A percentile compares a stretch with the other conserved stretches of the same genome.
These are phyloP conservation scores for Tinamus guttatus DNA, from an alignment of 2,113 vertebrate genomes.

Conservation along the genomic window DNA sequence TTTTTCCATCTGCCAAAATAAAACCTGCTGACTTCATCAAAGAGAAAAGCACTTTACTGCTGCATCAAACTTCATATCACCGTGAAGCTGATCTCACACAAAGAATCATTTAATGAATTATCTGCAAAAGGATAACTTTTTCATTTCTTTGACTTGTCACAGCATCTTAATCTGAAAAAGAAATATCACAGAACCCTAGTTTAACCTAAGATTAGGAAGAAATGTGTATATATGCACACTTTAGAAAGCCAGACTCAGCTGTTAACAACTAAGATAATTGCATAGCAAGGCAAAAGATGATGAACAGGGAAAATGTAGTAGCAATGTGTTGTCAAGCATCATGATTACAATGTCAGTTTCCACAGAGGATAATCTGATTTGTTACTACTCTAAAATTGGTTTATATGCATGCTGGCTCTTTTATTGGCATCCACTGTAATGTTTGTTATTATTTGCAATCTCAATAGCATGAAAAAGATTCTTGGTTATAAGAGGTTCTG, in stretches of 20 bases:
- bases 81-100: constrained; percentile 15
- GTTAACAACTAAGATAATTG: constrained; percentile 36
- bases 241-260: constrained; percentile 19
- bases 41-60: neutral
- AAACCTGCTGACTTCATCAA: constrained; percentile 27
- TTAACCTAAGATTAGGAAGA: neutral
- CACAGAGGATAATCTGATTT: constrained; percentile 8
- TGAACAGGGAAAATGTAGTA: neutral
- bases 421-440: neutral
- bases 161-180: neutral
- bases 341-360: neutral
- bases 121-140: neutral
- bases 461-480: neutral
- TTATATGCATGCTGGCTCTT: neutral
- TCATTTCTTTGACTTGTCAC: neutral
- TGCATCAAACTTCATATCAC: neutral
- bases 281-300: neutral
- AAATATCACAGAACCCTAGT: neutral
- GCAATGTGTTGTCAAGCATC: neutral
- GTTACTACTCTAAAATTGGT: neutral
- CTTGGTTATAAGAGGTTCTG: constrained; percentile 5
- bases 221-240: neutral
- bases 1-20: constrained; percentile 36
- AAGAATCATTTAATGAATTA: constrained; percentile 15
- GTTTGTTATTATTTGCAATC: neutral